Base-by-base conservation (phyloP, 2,888 invertebrate species). In the Reticulitermes lucifugus region DNA sequence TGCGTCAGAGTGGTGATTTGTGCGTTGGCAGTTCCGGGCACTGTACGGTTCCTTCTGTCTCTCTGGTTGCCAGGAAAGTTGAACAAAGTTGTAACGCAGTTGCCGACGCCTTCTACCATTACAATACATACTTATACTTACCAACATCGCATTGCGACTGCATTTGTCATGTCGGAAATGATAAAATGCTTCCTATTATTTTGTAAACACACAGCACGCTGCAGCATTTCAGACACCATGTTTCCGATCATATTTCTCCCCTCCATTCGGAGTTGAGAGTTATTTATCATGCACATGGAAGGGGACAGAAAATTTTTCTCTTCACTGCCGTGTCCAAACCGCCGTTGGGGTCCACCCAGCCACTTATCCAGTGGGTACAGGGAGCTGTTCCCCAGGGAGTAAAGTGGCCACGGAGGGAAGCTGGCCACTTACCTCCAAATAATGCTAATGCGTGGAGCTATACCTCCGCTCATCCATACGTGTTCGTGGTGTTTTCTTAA, bases 41-140 rank as follows among this genome's bases (percentile, higher is more conserved):
- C 70, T 25, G 18, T 18, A 55, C 14, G 14, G 18, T 18, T 55
- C 14, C 55, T 55, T 55, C 55, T 55, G 55, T 14, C 18, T 55
- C 55, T 55, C 55, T 55, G 55, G 65, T 73, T 35, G 73, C 35
- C 73, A 35, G 73, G 35, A 73, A 73, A 35, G 73, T 73, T 73
- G 73, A 73, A 18, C 73, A 73, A 73, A 73, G 73, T 73, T 73
- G 73, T 73, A 51, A 35, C 51, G 12, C 51, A 51, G 51, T 51
- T 51, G 14, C 51, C 51, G 14, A 18, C 70, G 70, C 25, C 70
- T 70, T 25, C 70, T 70, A 29, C 25, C 9, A 70, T 70, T 70
- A 70, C 70, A 70, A 70, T 70, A 70, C 70, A 14, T 70, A 70
- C 25, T 25, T 70, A 70, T 70, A 70, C 70, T 70, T n/a, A 29